phyloP scores from a whole-genome alignment of 1,140 invertebrate genomes.

The Drosophila triauraria region DNA sequence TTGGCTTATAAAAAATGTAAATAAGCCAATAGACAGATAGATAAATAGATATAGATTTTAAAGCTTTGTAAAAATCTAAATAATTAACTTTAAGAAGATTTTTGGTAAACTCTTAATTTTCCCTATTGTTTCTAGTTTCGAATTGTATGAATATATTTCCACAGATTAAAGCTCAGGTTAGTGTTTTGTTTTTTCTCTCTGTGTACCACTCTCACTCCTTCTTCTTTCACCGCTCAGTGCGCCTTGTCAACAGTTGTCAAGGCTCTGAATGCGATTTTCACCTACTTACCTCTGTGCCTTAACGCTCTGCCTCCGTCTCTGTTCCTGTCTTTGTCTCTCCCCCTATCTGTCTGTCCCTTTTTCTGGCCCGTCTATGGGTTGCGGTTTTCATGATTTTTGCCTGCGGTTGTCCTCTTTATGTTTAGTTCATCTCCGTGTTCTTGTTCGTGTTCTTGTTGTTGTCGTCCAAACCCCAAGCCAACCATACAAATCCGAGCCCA shows the following conservation, averaged over 20 bases:
- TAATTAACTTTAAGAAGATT: too few species aligned
- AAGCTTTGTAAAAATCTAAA: too few species aligned
- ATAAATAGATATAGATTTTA: too few species aligned
- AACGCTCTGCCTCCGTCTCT: conserved; percentile 21
- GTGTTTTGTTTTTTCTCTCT: neutral
- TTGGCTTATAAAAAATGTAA: too few species aligned
- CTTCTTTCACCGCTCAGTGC: conserved; percentile 28
- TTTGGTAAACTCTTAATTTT: too few species aligned
- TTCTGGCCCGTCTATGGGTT: conserved; percentile 34
- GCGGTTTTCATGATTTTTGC: conserved; percentile 68
- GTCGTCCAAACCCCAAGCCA: conserved; percentile 34
- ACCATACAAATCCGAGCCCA: conserved; percentile 12
- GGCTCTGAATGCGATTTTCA: conserved; percentile 73
- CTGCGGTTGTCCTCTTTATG: conserved; percentile 68
- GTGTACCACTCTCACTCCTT: conserved; percentile 2
- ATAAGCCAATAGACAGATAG: too few species aligned
- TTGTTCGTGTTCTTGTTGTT: conserved; percentile 6
- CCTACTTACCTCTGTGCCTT: conserved; percentile 53
- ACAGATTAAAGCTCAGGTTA: neutral
- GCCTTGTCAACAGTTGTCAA: conserved; percentile 77
- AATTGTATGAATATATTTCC: neutral
- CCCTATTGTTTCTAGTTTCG: too few species aligned
- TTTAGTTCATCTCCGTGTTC: conserved; percentile 45
- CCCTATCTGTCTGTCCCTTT: neutral
- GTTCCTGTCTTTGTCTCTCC: conserved; percentile 24